These are phyloP conservation scores for Chrysomela aeneicollis DNA, from an alignment of 2,888 invertebrate genomes.

Conservation along the genomic window DNA sequence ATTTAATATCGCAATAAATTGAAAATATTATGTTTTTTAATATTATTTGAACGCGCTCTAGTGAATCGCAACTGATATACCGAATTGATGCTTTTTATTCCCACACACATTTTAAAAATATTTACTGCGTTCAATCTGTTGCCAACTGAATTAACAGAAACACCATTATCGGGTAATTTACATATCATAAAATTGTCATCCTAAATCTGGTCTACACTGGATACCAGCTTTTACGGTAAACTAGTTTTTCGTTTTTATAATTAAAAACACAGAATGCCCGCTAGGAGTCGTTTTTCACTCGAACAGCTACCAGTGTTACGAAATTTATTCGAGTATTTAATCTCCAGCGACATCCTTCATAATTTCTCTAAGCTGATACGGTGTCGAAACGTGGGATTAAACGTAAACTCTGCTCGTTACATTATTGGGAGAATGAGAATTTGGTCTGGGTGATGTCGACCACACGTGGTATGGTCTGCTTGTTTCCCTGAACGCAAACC, in stretches of 20 bases:
- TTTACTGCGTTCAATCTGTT: background rate
- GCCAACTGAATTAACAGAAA: slow-evolving; percentile 5
- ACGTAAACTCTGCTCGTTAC: background rate
- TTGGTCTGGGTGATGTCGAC: too few species aligned
- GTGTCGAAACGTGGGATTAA: background rate
- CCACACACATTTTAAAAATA: background rate
- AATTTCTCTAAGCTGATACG: background rate
- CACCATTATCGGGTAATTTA: slow-evolving; percentile 37
- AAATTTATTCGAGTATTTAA: slow-evolving; percentile 24
- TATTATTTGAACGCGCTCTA: too few species aligned
- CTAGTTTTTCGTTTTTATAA: slow-evolving; percentile 35
- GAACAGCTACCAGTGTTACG: slow-evolving; percentile 28
- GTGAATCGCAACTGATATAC: too few species aligned
- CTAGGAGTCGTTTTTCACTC: slow-evolving; percentile 23
- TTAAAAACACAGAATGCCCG: slow-evolving; percentile 24
- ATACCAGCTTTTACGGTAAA: slow-evolving; percentile 26
- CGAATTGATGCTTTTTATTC: background rate
- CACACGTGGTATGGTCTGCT: too few species aligned
- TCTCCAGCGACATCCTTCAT: background rate
- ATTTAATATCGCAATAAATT: too few species aligned
- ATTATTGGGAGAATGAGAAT: background rate
- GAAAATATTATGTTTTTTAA: too few species aligned
- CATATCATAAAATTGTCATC: slow-evolving; percentile 42
- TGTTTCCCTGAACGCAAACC: too few species aligned
- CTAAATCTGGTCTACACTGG: slow-evolving; percentile 32